phyloP scores from a whole-genome alignment of 2,797 vertebrate genomes.

The Scolopax rusticola region DNA sequence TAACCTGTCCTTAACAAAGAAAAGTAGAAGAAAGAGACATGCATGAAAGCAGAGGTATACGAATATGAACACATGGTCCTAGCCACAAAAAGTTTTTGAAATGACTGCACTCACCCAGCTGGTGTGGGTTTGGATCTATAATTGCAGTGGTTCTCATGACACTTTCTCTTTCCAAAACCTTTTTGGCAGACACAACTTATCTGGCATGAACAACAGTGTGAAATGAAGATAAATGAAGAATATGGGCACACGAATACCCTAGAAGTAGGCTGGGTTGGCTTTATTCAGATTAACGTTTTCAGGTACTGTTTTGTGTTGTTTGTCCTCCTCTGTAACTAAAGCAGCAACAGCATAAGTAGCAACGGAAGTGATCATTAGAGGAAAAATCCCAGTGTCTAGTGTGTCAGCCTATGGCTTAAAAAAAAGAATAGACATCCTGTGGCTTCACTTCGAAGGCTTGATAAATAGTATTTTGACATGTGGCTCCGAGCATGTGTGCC shows the following conservation, averaged over 20 bases:
- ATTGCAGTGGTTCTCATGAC: slow-evolving; percentile 56
- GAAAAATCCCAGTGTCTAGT: not conserved
- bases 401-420: not conserved
- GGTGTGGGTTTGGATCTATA: slow-evolving; percentile 45
- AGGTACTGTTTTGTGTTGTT: slow-evolving; percentile 21
- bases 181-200: slow-evolving; percentile 40
- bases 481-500: rapidly evolving
- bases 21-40: not conserved
- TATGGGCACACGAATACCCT: not conserved
- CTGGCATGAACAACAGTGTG: not conserved
- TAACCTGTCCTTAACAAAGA: not conserved
- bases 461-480: not conserved
- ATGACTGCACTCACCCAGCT: slow-evolving; percentile 2
- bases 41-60: not conserved
- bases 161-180: slow-evolving; percentile 49
- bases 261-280: not conserved
- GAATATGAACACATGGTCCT: not conserved
- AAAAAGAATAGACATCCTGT: not conserved
- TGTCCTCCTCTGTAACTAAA: not conserved
- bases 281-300: not conserved
- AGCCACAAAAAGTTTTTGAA: not conserved
- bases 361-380: not conserved
- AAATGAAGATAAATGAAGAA: slow-evolving; percentile 62
- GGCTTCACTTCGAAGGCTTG: not conserved
- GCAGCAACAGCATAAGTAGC: not conserved